Evolutionary conservation across 2,113 vertebrate species (phyloP).

Genomic region (Notarius quadriscutis): DNA sequence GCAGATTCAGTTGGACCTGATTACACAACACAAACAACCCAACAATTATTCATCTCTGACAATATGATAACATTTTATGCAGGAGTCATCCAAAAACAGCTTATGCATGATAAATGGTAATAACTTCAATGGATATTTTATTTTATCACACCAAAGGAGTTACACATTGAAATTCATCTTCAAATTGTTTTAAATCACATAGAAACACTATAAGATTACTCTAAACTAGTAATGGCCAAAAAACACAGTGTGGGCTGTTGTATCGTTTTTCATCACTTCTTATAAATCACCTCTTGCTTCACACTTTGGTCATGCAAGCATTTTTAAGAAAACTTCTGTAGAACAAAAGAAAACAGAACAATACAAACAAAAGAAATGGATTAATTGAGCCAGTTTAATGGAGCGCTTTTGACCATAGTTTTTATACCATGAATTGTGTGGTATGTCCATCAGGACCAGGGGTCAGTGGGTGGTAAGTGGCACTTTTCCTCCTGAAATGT

Average conservation of each 20-base stretch:
- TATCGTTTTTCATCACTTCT: not conserved
- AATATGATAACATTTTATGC: conserved; percentile 21
- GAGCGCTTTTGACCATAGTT: no score
- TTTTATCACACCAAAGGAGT: conserved; percentile 25
- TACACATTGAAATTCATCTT: conserved; percentile 19
- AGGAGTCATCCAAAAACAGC: conserved; percentile 39
- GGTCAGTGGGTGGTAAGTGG: not conserved
- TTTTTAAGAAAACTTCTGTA: not conserved
- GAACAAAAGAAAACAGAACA: no score
- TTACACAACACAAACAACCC: conserved; percentile 29
- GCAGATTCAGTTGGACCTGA: conserved; percentile 67
- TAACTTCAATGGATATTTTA: conserved; percentile 19
- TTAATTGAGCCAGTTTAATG: not conserved
- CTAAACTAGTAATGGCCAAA: conserved; percentile 4
- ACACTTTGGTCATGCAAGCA: not conserved
- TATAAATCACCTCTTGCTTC: conserved; percentile 1
- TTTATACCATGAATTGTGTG: conserved; percentile 4
- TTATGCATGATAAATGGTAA: conserved; percentile 19
- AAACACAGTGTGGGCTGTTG: conserved; percentile 7
- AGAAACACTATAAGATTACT: conserved; percentile 6
- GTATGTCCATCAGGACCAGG: not conserved
- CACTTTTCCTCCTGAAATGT: conserved; percentile 14
- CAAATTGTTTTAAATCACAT: conserved; percentile 22
- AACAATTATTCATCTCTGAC: conserved; percentile 32
- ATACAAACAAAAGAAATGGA: not conserved